Percentiles rank a stretch among this genome's conserved stretches.
Evolutionary conservation across 92 coral and sea anemone species (phyloP).

Genomic region (Blastomussa wellsi): DNA sequence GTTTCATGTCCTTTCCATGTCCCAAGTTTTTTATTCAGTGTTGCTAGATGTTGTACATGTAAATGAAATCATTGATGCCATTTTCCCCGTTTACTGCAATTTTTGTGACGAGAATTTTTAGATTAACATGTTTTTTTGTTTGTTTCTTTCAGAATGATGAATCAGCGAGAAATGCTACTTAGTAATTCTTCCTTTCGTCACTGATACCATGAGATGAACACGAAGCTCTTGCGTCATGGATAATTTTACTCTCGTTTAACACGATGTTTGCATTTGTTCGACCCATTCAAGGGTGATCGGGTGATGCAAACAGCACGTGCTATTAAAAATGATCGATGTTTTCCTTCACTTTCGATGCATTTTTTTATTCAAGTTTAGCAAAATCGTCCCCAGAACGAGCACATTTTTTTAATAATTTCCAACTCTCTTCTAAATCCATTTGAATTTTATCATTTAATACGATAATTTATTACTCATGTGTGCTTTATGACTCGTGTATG

Average conservation of each 20-base stretch:
- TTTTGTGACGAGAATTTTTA: neutral
- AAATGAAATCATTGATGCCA: neutral
- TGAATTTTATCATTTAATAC: neutral
- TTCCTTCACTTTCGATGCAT: neutral
- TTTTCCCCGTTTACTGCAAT: neutral
- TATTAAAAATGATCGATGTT: neutral
- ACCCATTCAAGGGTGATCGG: neutral
- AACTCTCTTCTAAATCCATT: neutral
- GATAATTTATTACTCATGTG: neutral
- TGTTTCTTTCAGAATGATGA: conserved; percentile 30
- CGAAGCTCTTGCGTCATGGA: neutral
- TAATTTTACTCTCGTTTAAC: neutral
- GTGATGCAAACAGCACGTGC: neutral
- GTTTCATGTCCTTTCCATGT: neutral
- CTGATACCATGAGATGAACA: neutral
- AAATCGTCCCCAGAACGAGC: too few relatives aligned
- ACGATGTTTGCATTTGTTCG: neutral
- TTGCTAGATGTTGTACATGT: neutral
- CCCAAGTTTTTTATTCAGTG: neutral
- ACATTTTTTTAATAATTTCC: neutral
- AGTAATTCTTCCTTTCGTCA: neutral
- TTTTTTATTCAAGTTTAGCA: neutral
- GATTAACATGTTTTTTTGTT: neutral
- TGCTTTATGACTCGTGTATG: neutral
- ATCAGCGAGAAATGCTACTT: neutral